Evolutionary conservation across 1,140 invertebrate genomes (phyloP).

Genomic region (Rhyzopertha dominica): DNA sequence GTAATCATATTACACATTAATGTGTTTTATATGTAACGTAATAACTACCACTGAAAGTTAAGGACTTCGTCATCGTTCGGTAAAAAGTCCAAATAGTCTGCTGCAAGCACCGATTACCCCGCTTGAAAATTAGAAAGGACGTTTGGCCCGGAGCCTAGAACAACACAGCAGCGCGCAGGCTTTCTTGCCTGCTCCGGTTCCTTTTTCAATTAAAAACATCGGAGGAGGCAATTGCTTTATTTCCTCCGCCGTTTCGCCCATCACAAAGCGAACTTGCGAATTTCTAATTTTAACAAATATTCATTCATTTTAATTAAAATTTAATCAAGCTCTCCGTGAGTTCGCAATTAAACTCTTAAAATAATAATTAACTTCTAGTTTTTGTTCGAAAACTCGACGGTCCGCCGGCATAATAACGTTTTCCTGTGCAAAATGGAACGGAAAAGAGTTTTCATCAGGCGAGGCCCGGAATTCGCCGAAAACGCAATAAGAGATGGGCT

Average conservation of each 20-base stretch:
- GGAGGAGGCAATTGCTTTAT: constrained; percentile 8
- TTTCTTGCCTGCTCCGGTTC: not conserved
- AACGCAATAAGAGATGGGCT: too few relatives aligned
- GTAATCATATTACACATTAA: too few relatives aligned
- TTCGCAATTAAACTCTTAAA: constrained; percentile 41
- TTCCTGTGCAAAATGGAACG: too few relatives aligned
- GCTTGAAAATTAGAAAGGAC: not conserved
- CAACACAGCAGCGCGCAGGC: constrained; percentile 5
- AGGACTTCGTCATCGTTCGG: too few relatives aligned
- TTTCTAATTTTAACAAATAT: constrained; percentile 44
- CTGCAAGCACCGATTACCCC: too few relatives aligned
- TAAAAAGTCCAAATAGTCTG: too few relatives aligned
- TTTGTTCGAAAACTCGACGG: too few relatives aligned
- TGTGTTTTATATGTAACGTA: too few relatives aligned
- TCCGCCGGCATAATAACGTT: too few relatives aligned
- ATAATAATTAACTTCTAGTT: constrained; percentile 40
- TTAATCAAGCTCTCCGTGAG: constrained; percentile 39
- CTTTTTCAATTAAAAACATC: constrained; percentile 9
- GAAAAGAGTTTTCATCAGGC: too few relatives aligned
- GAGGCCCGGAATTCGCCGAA: too few relatives aligned
- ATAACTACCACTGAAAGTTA: too few relatives aligned
- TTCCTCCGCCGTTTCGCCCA: constrained; percentile 2
- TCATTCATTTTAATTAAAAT: constrained; percentile 43
- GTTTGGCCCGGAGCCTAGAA: constrained; percentile 2
- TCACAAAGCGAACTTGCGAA: constrained; percentile 17